Conservation (phyloP, 2,113 vertebrate genomes). For the Cygnus buccinator region DNA sequence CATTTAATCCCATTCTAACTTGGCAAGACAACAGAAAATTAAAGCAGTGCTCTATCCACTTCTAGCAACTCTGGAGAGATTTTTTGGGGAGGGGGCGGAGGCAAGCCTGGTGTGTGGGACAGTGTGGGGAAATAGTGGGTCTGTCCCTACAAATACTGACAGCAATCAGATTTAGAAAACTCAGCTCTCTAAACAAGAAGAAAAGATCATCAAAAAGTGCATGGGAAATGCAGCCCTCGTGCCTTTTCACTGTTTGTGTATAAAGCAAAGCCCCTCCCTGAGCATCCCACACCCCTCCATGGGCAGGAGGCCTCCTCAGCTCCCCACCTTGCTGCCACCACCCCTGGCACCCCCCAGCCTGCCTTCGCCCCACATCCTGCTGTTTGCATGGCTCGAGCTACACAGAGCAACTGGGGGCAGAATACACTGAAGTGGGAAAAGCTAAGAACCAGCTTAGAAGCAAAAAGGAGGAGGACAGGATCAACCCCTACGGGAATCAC, state of each 20-base stretch:
- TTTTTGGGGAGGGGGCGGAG: neutral
- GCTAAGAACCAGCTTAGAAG: neutral
- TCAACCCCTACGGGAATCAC: neutral
- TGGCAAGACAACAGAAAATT: constrained; percentile 77
- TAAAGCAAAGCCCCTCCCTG: neutral
- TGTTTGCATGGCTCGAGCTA: fast-evolving
- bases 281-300: fast-evolving
- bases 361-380: fast-evolving
- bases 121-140: neutral
- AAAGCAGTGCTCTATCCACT: constrained; percentile 51
- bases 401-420: neutral
- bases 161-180: neutral
- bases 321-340: neutral
- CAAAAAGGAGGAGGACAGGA: neutral
- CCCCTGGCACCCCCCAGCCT: neutral
- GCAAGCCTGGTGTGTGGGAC: neutral
- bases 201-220: neutral
- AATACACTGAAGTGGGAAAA: fast-evolving
- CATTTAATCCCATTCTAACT: constrained; percentile 78
- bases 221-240: neutral
- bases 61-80: neutral
- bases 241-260: neutral
- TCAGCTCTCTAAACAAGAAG: neutral
- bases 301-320: neutral
- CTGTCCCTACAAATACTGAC: neutral